These are phyloP conservation scores for Stegodyphus mimosarum DNA, from an alignment of 1,140 invertebrate genomes.

Conservation along the genomic window DNA sequence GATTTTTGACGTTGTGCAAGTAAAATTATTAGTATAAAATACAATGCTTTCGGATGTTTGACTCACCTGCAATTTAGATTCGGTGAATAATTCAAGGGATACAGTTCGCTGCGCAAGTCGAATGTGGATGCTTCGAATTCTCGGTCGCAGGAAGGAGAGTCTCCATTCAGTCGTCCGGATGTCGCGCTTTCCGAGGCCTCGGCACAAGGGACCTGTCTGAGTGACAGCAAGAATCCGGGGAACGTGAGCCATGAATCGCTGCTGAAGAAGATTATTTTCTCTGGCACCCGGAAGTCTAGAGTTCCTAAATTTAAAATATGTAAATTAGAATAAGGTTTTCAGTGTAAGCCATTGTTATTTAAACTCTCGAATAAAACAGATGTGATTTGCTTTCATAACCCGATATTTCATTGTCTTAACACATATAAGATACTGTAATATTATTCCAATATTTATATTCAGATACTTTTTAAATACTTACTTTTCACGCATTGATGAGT, in stretches of 20 bases:
- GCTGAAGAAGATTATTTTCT: constrained; percentile 61
- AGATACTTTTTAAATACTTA: too few species aligned
- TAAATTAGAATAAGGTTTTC: too few species aligned
- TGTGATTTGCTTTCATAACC: too few species aligned
- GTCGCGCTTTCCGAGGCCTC: background rate
- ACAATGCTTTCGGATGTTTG: too few species aligned
- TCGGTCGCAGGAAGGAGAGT: constrained; percentile 15
- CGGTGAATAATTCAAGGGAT: constrained; percentile 62
- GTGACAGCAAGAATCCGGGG: constrained; percentile 27
- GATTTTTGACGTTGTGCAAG: too few species aligned
- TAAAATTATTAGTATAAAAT: too few species aligned
- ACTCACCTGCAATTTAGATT: constrained; percentile 63
- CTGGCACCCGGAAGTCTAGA: constrained; percentile 32
- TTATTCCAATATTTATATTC: too few species aligned
- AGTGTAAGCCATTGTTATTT: too few species aligned
- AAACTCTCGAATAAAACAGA: too few species aligned
- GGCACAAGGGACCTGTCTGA: constrained; percentile 36
- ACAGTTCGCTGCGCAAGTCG: constrained; percentile 59
- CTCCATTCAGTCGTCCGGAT: background rate
- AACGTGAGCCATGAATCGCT: constrained; percentile 43
- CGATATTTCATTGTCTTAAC: too few species aligned
- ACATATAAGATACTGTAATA: too few species aligned
- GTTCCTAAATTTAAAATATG: constrained; percentile 3
- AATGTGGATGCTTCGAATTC: constrained; percentile 30
- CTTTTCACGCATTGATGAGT: too few species aligned